phyloP scores from a whole-genome alignment of 92 coral and sea anemone species.

The Porites evermanni region DNA sequence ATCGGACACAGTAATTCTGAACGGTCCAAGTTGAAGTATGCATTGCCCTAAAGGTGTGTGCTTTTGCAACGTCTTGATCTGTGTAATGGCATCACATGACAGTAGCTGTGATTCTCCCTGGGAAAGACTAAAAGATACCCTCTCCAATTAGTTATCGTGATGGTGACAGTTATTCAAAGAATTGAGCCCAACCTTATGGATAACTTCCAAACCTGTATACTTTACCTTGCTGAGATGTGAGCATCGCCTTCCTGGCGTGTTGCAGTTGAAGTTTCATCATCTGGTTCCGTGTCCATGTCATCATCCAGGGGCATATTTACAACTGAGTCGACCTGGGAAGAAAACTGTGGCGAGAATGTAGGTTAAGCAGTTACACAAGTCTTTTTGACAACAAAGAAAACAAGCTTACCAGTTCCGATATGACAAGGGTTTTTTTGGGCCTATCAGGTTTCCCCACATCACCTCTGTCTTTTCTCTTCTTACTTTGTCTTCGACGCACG shows the following conservation, averaged over 20 bases:
- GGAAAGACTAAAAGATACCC: not conserved
- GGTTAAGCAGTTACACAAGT: not conserved
- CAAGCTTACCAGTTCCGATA: too few species aligned
- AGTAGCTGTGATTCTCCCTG: slow-evolving; percentile 13
- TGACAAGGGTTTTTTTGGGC: too few species aligned
- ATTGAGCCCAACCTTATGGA: not conserved
- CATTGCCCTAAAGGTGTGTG: not conserved
- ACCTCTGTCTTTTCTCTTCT: slow-evolving; percentile 11
- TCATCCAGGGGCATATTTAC: not conserved
- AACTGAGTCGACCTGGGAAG: slow-evolving; percentile 14
- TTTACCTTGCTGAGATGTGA: not conserved
- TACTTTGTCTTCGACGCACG: slow-evolving; percentile 13
- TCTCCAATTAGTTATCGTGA: not conserved
- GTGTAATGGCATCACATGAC: not conserved
- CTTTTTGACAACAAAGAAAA: too few species aligned
- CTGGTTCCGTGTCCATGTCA: not conserved
- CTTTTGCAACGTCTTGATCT: not conserved
- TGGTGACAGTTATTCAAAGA: not conserved
- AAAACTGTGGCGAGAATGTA: not conserved
- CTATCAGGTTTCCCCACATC: too few species aligned
- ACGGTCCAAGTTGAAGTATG: slow-evolving; percentile 19
- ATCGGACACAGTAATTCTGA: slow-evolving; percentile 13
- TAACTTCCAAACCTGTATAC: not conserved
- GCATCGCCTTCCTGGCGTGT: not conserved
- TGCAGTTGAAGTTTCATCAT: not conserved